A percentile compares a stretch with the other conserved stretches of the same genome.
Conservation (phyloP, 2,888 invertebrate species). For the Cantharis rustica region DNA sequence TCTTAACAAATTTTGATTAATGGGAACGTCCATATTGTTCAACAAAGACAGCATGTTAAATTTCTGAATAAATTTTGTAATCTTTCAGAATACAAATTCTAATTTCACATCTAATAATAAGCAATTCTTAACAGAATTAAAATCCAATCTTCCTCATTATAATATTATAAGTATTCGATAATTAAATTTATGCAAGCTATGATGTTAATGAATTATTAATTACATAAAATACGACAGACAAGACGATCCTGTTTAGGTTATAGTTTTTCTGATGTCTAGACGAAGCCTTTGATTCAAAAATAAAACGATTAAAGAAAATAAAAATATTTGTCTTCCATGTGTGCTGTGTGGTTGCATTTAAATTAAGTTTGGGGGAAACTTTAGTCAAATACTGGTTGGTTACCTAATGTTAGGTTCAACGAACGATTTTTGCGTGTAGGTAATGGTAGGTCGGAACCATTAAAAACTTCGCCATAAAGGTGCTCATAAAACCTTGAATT, state of each 20-base stretch:
- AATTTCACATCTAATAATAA: background rate
- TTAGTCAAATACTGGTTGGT: background rate
- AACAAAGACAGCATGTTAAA: background rate
- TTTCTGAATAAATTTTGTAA: background rate
- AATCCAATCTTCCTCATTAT: background rate
- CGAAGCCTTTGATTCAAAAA: background rate
- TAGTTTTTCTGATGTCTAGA: background rate
- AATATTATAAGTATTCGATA: background rate
- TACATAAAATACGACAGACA: background rate
- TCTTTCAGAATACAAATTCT: background rate
- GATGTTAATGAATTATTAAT: background rate
- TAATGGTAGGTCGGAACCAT: slow-evolving; percentile 15
- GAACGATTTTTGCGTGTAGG: slow-evolving; percentile 13
- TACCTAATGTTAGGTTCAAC: slow-evolving; percentile 6
- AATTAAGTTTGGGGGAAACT: background rate
- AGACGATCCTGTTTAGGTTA: background rate
- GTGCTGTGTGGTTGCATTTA: background rate
- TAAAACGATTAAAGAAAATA: background rate
- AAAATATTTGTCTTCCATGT: background rate
- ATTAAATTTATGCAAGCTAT: background rate
- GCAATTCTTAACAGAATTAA: background rate
- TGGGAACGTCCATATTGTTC: background rate
- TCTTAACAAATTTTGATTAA: background rate
- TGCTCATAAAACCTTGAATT: slow-evolving; percentile 9
- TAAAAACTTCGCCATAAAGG: slow-evolving; percentile 12